Conservation (phyloP, 2,113 vertebrate species). For the Nerophis lumbriciformis region DNA sequence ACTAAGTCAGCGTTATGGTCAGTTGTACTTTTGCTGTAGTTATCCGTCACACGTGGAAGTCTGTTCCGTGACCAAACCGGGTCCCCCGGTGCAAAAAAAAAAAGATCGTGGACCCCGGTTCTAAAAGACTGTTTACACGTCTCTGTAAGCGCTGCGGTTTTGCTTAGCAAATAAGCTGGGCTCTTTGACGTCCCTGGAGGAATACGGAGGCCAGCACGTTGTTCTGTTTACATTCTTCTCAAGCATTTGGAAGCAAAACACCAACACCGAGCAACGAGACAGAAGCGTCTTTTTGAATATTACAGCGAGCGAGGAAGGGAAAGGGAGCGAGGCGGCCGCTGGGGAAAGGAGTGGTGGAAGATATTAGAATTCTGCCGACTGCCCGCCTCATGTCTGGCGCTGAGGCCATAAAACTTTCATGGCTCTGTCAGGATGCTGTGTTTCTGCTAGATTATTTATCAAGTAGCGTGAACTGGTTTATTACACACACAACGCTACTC, state of each 20-base stretch:
- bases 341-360: slow-evolving; percentile 27
- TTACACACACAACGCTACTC: slow-evolving; percentile 57
- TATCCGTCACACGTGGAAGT: no score
- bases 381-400: slow-evolving; percentile 41
- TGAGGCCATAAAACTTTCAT: slow-evolving; percentile 69
- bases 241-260: slow-evolving; percentile 8
- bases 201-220: not conserved
- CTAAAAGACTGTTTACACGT: no score
- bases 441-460: slow-evolving; percentile 73
- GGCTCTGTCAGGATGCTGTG: slow-evolving; percentile 60
- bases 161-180: no score
- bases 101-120: no score
- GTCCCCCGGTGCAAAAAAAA: no score
- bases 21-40: no score
- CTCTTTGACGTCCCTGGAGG: no score
- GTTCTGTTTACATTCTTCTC: not conserved
- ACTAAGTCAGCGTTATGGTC: no score
- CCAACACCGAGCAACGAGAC: slow-evolving; percentile 14
- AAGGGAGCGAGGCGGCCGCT: slow-evolving; percentile 18
- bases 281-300: not conserved
- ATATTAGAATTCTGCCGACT: slow-evolving; percentile 45
- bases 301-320: slow-evolving; percentile 13
- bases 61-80: no score
- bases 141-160: no score
- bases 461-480: slow-evolving; percentile 66